These are phyloP conservation scores for Geotrypetes seraphini DNA, from an alignment of 2,797 vertebrate genomes.

Conservation along the genomic window DNA sequence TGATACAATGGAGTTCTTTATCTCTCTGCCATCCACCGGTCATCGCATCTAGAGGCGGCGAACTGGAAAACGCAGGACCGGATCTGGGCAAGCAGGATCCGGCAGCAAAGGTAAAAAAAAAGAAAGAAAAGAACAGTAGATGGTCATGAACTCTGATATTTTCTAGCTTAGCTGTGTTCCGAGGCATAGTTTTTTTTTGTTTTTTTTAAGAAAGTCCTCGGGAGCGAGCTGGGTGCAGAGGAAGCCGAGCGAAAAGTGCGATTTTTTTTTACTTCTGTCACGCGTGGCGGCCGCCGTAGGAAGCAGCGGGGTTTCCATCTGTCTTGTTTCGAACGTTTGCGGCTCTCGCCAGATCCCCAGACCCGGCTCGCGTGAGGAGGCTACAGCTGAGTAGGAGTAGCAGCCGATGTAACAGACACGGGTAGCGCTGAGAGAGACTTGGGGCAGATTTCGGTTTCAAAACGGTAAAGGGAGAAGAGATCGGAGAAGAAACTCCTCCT, in stretches of 20 bases:
- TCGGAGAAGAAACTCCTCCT: not conserved
- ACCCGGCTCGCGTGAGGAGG: too few relatives aligned
- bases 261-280: too few relatives aligned
- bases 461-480: not conserved
- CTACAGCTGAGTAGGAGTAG: not conserved
- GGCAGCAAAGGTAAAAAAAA: too few relatives aligned
- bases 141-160: too few relatives aligned
- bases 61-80: slow-evolving; percentile 1
- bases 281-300: slow-evolving; percentile 9
- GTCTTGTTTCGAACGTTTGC: not conserved
- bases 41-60: slow-evolving; percentile 1
- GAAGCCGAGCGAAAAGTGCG: too few relatives aligned
- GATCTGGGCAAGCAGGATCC: not conserved
- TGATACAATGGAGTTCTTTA: slow-evolving; percentile 27
- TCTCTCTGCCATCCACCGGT: slow-evolving; percentile 15
- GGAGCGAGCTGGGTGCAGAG: too few relatives aligned
- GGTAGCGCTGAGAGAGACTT: too few relatives aligned
- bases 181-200: too few relatives aligned
- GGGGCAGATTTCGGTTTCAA: not conserved
- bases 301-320: not conserved
- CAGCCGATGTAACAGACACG: too few relatives aligned
- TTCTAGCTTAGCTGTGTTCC: too few relatives aligned
- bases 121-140: too few relatives aligned
- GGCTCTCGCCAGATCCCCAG: not conserved
- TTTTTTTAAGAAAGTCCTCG: too few relatives aligned